Evolutionary conservation across 2,113 vertebrate species (phyloP).

Genomic region (Proteles cristata): DNA sequence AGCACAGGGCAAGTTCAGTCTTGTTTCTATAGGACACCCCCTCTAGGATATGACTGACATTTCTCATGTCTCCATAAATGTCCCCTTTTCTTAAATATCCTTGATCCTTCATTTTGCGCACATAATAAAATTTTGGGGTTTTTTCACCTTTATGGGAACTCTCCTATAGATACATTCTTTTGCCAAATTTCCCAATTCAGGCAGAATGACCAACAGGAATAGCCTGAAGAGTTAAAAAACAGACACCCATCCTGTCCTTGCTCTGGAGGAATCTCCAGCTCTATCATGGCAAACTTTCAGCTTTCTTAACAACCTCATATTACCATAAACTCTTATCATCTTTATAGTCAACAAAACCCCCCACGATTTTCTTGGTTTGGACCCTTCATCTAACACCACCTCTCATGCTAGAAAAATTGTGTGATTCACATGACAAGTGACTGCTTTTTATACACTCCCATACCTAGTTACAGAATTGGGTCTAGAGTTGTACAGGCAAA

Average conservation of each 20-base stretch:
- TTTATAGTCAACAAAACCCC: background rate
- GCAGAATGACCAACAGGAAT: background rate
- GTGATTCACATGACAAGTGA: background rate
- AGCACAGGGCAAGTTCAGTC: background rate
- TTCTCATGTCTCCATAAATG: background rate
- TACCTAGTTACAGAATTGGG: background rate
- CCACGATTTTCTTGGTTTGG: background rate
- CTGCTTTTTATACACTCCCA: background rate
- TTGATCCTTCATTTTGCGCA: background rate
- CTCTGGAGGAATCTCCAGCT: background rate
- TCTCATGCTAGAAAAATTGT: background rate
- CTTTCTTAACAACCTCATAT: background rate
- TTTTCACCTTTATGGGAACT: background rate
- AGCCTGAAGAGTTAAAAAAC: background rate
- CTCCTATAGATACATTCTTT: background rate
- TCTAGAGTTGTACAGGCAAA: background rate
- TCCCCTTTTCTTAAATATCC: background rate
- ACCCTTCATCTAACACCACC: background rate
- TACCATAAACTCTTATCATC: background rate
- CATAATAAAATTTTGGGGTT: background rate
- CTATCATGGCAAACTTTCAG: background rate
- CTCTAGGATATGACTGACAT: background rate
- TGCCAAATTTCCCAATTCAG: background rate
- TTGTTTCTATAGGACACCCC: background rate
- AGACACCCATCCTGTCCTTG: accelerated